A percentile compares a stretch with the other conserved stretches of the same genome.
Conservation (phyloP, 2,113 vertebrate species). For the Natator depressus region DNA sequence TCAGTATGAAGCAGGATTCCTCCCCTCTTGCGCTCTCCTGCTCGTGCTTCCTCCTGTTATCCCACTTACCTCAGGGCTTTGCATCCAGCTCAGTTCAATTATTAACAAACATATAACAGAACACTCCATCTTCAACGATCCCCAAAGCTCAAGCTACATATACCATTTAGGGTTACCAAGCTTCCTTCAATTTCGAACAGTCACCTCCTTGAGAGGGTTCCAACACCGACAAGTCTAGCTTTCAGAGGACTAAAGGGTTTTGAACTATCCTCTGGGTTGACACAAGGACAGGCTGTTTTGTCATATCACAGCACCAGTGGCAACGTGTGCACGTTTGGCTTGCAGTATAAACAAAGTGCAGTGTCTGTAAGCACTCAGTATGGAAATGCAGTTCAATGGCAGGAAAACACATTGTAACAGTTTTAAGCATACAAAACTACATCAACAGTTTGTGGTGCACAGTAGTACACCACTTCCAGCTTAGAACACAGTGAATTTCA, state of each 20-base stretch:
- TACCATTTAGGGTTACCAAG: background rate
- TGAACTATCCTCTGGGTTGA: background rate
- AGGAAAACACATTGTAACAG: background rate
- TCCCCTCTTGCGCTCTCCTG: no score
- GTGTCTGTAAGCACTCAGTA: background rate
- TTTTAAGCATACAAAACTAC: background rate
- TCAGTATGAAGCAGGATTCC: no score
- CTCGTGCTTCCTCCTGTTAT: no score
- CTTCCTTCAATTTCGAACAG: background rate
- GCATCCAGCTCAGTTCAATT: background rate
- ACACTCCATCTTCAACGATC: background rate
- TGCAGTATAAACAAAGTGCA: background rate
- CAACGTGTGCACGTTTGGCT: accelerated
- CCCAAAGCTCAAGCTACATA: background rate
- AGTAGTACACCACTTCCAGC: background rate
- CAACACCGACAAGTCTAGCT: background rate
- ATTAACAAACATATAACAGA: background rate
- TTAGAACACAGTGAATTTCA: background rate
- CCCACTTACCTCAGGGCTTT: no score
- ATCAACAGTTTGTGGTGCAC: background rate
- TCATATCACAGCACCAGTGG: background rate
- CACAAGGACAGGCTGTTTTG: background rate
- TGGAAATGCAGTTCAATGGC: background rate
- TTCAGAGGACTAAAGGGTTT: background rate
- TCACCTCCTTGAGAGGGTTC: background rate